Evolutionary conservation across 2,888 invertebrate genomes (phyloP), one percentile per base, ranked within the genome.

Genomic region (Sesia bembeciformis): DNA sequence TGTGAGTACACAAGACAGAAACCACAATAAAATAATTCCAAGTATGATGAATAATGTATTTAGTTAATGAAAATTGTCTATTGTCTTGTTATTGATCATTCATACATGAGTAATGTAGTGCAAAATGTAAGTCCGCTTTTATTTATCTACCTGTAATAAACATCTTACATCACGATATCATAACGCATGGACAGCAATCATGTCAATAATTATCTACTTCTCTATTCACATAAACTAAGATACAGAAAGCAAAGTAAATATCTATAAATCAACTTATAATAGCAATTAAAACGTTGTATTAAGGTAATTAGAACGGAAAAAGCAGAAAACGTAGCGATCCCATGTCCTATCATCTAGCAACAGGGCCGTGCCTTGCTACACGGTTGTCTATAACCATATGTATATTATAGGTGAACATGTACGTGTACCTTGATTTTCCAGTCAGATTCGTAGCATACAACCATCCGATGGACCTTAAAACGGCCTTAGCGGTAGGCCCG

Each of bases 291-390:
- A 23, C 23, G 23, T 23, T 23, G 23, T 23, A 23, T 5, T 5
- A 46, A 46, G 46, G 8, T 43, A 38, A 23, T 50, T 38, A 50
- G 39, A 8, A 60, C 57, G 53, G 60, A 60, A 62, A 62, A 57
- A 60, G 54, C 56, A 58, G 57, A 59, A 61, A 64, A 65, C 62
- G 62, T 62, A 65, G 68, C 64, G 60, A 81, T 84, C 85, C 86
- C 79, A 86, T 85, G 81, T 69, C 62, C 66, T 62, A 73, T 66
- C 71, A 62, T 68, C 66, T 81, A 79, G 84, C 77, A 81, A 83
- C 81, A 83, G 84, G 84, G 83, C 84, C 75, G 81, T 76, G 78
- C 74, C 83, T 67, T 70, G 61, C 61, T 41, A 55, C 41, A 39
- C 40, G 39, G 7, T 8, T 50, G 4, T 39, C 56, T 60, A 61